Evolutionary conservation across 1,140 invertebrate genomes (phyloP), one percentile per base, ranked within the genome.

Genomic region (Paracyclopina nana): DNA sequence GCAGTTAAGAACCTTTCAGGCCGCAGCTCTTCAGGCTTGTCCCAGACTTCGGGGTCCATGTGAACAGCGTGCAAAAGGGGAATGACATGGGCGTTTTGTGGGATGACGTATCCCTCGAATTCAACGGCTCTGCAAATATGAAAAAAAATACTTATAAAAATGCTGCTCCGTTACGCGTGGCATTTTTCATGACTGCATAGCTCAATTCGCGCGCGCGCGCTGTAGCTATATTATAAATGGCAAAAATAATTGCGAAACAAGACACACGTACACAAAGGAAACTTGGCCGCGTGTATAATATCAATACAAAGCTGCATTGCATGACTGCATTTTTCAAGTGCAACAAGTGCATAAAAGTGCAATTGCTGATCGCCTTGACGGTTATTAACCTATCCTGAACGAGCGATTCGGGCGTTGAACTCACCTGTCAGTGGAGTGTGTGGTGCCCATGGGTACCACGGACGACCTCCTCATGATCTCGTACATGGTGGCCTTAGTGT

Each of bases 401-500:
- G n/a, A n/a, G n/a, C n/a, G n/a, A n/a, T n/a, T n/a, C n/a, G 8
- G 9, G 40, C 6, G n/a, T 4, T 18, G 4, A 16, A 34, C 12
- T 50, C 38, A 50, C 82, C 73, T 75, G 57, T 76, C 80, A 4
- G 82, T 79, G 1, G 82, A 78, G 57, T 88, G 84, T 3, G 82
- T 80, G 1, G 83, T 87, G n/a, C 82, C 83, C 53, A 88, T 67
- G 11, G 82, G 82, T 1, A 86, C 78, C 52, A 87, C 79, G 61
- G 76, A 83, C 5, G 79, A 81, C 56, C 77, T 72, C 22, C 85
- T 68, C 50, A 88, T 67, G 0, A 84, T 75, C 64, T 90, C 84
- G 22, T 79, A 68, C 20, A 92, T 81, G 4, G 83, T 86, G 0
- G 84, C 80, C 61, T 90, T 80, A 0, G 83, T 86, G 54, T 84